Percentiles rank a stretch among this genome's conserved stretches.
Evolutionary conservation across 2,888 invertebrate genomes (phyloP).

Genomic region (Papilio protenor): DNA sequence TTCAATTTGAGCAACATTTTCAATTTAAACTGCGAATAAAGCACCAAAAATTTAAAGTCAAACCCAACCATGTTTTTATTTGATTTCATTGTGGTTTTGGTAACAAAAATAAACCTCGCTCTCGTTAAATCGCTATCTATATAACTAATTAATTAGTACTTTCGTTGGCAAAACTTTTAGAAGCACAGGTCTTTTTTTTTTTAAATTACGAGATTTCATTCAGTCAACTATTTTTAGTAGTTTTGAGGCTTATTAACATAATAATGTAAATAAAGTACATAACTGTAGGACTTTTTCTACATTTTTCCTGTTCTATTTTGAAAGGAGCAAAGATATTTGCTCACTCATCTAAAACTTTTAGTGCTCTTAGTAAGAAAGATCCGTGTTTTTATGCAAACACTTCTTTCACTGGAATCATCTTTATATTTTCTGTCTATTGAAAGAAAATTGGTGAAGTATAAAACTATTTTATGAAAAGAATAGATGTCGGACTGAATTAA

Average conservation of each 20-base stretch:
- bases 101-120: background rate
- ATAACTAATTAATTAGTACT: background rate
- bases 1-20: too few species aligned
- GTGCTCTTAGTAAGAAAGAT: constrained; percentile 18
- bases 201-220: background rate
- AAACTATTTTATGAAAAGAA: background rate
- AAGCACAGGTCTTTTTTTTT: background rate
- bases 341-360: constrained; percentile 30
- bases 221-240: background rate
- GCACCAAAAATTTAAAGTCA: too few species aligned
- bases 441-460: background rate
- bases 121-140: background rate
- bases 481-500: background rate
- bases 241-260: constrained; percentile 1
- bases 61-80: too few species aligned
- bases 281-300: constrained; percentile 16
- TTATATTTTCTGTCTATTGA: background rate
- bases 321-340: constrained; percentile 27
- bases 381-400: constrained; percentile 36
- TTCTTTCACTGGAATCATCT: constrained; percentile 6
- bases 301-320: constrained; percentile 22
- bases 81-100: too few species aligned
- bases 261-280: constrained; percentile 12
- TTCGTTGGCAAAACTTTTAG: background rate
- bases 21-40: too few species aligned